Conservation (phyloP, 1,140 invertebrate genomes). For the Reticulitermes speratus region DNA sequence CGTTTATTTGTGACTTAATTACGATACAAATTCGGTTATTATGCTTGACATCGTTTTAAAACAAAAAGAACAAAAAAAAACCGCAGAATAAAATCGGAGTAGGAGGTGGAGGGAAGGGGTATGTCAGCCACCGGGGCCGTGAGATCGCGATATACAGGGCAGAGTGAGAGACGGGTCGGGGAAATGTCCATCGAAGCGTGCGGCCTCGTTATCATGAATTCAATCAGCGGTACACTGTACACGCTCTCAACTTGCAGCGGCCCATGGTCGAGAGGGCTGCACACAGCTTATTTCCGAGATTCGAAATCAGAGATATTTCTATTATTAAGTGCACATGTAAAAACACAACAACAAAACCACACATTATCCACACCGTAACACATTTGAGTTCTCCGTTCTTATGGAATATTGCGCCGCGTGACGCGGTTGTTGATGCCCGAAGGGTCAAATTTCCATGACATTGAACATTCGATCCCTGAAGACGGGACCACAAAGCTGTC, state of each 20-base stretch:
- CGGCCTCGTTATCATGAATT: neutral
- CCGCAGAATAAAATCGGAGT: neutral
- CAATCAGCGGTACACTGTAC: conserved; percentile 9
- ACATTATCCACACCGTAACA: too few species aligned
- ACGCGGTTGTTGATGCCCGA: too few species aligned
- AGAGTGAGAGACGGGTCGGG: conserved; percentile 9
- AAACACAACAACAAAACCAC: too few species aligned
- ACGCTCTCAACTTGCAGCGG: conserved; percentile 1
- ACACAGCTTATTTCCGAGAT: neutral
- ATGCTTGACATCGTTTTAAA: neutral
- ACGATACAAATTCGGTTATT: conserved; percentile 2
- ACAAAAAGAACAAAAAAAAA: neutral
- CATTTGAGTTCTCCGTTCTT: too few species aligned
- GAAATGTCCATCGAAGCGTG: conserved; percentile 17
- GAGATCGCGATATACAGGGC: neutral
- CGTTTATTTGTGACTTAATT: neutral
- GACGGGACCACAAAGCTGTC: too few species aligned
- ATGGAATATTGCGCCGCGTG: too few species aligned
- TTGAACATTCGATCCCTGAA: too few species aligned
- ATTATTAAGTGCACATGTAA: too few species aligned
- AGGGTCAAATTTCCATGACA: too few species aligned
- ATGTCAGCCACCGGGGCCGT: neutral
- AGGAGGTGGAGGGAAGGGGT: neutral
- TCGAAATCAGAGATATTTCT: too few species aligned
- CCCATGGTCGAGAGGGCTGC: neutral